Percentiles rank a stretch among this genome's conserved stretches.
Conservation (phyloP, 2,113 vertebrate genomes). For the Orcinus orca region DNA sequence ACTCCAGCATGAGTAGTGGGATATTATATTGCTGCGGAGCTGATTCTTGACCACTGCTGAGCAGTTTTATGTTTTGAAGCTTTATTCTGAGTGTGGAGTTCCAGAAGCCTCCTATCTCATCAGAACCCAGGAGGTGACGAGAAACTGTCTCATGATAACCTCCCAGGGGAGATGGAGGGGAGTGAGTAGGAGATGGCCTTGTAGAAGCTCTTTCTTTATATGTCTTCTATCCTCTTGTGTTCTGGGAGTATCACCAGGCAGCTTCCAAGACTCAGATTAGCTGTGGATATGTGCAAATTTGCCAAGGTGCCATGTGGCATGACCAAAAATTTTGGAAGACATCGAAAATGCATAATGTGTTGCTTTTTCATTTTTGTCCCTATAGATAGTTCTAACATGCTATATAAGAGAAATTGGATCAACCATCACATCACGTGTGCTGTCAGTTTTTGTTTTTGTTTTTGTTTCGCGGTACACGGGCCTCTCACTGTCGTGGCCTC, state of each 20-base stretch:
- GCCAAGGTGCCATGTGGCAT: no score
- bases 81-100: background rate
- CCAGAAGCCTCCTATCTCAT: background rate
- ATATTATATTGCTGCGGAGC: background rate
- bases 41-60: background rate
- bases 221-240: background rate
- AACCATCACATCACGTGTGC: background rate
- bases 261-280: background rate
- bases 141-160: background rate
- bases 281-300: no score
- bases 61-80: background rate
- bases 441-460: background rate
- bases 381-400: background rate
- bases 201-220: background rate
- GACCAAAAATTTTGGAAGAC: background rate
- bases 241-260: background rate
- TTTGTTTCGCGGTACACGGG: no score
- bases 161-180: background rate
- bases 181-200: no score
- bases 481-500: no score
- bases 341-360: background rate
- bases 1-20: background rate
- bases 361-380: background rate
- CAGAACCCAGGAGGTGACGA: background rate
- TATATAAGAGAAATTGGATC: background rate